These are phyloP conservation scores for Polypterus bichir DNA, from an alignment of 2,113 vertebrate species.

Conservation along the genomic window DNA sequence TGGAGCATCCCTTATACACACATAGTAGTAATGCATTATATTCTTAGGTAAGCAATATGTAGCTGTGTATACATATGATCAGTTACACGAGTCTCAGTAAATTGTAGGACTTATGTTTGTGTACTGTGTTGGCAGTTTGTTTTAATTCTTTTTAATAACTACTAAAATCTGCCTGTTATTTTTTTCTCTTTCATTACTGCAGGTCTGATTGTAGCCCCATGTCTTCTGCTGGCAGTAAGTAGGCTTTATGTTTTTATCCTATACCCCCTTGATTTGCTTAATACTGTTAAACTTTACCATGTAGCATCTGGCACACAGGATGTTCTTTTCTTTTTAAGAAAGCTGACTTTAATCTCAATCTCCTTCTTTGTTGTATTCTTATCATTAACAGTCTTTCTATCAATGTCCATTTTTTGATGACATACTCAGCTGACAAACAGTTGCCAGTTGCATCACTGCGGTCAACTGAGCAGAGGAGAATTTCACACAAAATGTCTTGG, in stretches of 20 bases:
- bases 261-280: background rate
- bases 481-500: no score
- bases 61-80: background rate
- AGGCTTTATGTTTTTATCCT: conserved; percentile 28
- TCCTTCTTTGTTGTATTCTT: conserved; percentile 18
- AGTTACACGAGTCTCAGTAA: background rate
- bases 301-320: conserved; percentile 1
- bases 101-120: background rate
- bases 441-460: no score
- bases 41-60: background rate
- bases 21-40: background rate
- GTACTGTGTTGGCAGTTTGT: background rate
- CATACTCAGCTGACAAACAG: no score
- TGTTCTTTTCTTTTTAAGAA: conserved; percentile 13
- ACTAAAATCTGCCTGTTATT: background rate
- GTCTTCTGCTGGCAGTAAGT: conserved; percentile 90
- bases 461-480: no score
- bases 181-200: conserved; percentile 40
- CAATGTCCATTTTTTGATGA: no score
- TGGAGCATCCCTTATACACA: background rate
- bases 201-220: conserved; percentile 87
- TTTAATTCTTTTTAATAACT: background rate
- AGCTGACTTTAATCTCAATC: conserved; percentile 23
- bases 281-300: background rate
- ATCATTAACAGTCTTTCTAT: conserved; percentile 2